Evolutionary conservation across 1,140 invertebrate species (phyloP), one percentile per base, ranked within the genome.

Genomic region (Magallana gigas): DNA sequence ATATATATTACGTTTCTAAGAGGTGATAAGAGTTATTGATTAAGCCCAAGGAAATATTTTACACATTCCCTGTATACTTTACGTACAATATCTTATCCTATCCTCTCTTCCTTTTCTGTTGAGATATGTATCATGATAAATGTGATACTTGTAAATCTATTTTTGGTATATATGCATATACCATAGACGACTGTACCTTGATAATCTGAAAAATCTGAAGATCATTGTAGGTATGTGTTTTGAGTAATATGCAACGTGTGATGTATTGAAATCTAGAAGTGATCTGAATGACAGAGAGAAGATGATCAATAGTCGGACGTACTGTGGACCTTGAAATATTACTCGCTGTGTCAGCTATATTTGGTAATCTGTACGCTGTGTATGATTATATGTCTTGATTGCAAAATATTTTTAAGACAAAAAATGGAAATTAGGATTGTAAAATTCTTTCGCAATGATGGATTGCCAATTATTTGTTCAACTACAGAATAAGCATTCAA

Each of bases 401-500:
- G 68, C 68, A 76, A 76, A 76, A 76, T 76, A 18, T 76, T 48
- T 76, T 12, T 9, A 36, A 12, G 68, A 76, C 68, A 8, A 76
- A 23, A 76, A 36, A 76, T 29, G 29, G 29, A 76, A 76, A 36
- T 76, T 36, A 76, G 14, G 29, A 29, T 23, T 29, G 68, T 76
- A 1, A 36, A 12, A 48, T 12, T 12, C 68, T 76, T 36, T 12
- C 23, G 23, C 23, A 76, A 29, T 76, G n/a, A 64, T 48, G 36
- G 36, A 48, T 48, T 48, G 36, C 36, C 36, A 48, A 48, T 48
- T 5, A 48, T 48, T 48, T 48, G 36, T 48, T 48, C 36, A 48
- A 48, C 36, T 48, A 48, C 36, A 5, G 36, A 4, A 5, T 48
- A 48, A 48, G 5, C 36, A 48, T 48, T 48, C 36, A 2, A 48